Percentiles rank a stretch among this genome's conserved stretches.
phyloP scores from a whole-genome alignment of 2,797 vertebrate genomes.

The Emys orbicularis region DNA sequence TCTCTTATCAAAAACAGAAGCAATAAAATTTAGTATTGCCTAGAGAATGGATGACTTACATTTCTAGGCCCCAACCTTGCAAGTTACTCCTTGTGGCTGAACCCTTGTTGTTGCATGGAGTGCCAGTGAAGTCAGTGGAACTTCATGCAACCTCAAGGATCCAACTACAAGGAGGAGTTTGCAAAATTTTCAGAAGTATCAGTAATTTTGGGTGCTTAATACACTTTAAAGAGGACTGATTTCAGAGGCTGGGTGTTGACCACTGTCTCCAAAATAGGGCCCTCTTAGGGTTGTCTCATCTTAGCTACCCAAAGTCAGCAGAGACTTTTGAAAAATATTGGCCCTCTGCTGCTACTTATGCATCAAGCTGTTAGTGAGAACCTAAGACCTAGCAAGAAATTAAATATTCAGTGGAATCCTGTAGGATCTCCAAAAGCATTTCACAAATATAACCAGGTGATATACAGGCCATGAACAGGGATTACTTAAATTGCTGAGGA shows the following conservation, averaged over 20 bases:
- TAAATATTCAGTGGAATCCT: background rate
- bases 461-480: background rate
- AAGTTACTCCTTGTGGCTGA: background rate
- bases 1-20: background rate
- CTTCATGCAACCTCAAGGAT: background rate
- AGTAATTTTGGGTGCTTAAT: background rate
- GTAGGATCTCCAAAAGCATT: background rate
- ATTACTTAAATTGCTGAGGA: background rate
- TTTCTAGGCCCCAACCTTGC: background rate
- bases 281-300: background rate
- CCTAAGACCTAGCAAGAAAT: background rate
- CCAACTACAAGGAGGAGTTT: background rate
- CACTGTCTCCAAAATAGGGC: background rate
- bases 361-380: background rate
- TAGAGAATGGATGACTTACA: background rate
- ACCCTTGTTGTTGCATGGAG: rapidly evolving
- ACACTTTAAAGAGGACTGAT: background rate
- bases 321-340: background rate
- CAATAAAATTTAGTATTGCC: background rate
- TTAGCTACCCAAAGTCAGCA: background rate
- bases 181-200: background rate
- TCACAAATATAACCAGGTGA: background rate
- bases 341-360: background rate
- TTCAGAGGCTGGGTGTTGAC: rapidly evolving
- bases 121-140: background rate